Conservation (phyloP, 2,113 vertebrate species). For the Tinamus guttatus region DNA sequence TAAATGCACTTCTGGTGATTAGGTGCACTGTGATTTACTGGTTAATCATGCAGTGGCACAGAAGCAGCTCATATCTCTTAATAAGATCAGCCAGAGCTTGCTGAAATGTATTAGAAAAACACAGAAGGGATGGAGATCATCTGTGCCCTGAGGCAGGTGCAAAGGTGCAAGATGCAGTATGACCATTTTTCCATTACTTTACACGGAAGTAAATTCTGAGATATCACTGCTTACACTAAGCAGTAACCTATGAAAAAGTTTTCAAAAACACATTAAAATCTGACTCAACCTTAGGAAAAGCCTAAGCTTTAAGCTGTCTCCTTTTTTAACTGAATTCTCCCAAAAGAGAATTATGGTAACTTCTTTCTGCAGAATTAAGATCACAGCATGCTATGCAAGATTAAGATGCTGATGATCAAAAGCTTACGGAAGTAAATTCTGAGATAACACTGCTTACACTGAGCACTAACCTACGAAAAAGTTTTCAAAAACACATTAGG, state of each 20-base stretch:
- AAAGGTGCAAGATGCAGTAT: accelerated
- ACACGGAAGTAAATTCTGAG: neutral
- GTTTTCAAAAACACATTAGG: neutral
- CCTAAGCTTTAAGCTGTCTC: too few species aligned
- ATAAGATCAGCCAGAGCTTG: too few species aligned
- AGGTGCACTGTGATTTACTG: accelerated
- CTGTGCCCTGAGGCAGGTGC: neutral
- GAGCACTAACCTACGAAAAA: accelerated
- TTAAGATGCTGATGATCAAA: too few species aligned
- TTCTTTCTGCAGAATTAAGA: neutral
- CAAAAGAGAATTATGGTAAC: neutral
- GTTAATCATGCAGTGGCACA: accelerated
- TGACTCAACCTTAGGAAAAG: neutral
- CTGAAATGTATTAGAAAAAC: accelerated
- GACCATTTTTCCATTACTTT: too few species aligned
- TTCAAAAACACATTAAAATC: neutral
- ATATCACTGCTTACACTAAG: neutral
- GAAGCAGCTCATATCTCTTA: neutral
- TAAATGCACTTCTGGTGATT: accelerated
- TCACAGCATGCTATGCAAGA: too few species aligned
- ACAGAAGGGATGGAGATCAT: too few species aligned
- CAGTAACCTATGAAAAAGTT: accelerated
- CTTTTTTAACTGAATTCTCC: too few species aligned
- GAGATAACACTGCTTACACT: neutral
- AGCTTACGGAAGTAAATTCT: neutral